phyloP scores from a whole-genome alignment of 2,113 vertebrate species.

The Hydropotes inermis region DNA sequence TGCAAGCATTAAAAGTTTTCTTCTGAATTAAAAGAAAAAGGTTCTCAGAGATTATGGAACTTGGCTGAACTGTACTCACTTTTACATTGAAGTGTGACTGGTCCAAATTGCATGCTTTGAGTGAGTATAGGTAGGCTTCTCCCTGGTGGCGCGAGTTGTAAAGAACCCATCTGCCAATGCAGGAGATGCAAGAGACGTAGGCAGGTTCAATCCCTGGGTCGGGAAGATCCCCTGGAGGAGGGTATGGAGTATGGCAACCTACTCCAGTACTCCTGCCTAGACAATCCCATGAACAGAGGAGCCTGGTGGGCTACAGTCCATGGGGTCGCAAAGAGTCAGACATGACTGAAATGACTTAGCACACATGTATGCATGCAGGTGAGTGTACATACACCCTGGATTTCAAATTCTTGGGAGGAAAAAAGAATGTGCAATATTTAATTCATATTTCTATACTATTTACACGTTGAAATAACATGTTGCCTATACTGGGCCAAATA shows the following conservation, averaged over 20 bases:
- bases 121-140: background rate
- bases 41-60: background rate
- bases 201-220: background rate
- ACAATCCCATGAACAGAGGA: background rate
- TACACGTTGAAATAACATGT: background rate
- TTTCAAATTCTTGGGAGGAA: background rate
- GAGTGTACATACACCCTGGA: background rate
- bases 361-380: fast-evolving
- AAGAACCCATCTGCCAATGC: background rate
- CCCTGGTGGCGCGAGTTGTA: background rate
- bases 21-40: background rate
- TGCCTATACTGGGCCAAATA: background rate
- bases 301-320: background rate
- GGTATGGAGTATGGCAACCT: background rate
- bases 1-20: background rate
- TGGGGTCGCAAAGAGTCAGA: background rate
- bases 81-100: fast-evolving
- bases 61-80: background rate
- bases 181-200: background rate
- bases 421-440: background rate
- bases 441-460: background rate
- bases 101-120: background rate
- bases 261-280: background rate
- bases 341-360: background rate
- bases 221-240: background rate